These are phyloP conservation scores for Tenthredo notha DNA, from an alignment of 2,888 invertebrate species.

Conservation along the genomic window DNA sequence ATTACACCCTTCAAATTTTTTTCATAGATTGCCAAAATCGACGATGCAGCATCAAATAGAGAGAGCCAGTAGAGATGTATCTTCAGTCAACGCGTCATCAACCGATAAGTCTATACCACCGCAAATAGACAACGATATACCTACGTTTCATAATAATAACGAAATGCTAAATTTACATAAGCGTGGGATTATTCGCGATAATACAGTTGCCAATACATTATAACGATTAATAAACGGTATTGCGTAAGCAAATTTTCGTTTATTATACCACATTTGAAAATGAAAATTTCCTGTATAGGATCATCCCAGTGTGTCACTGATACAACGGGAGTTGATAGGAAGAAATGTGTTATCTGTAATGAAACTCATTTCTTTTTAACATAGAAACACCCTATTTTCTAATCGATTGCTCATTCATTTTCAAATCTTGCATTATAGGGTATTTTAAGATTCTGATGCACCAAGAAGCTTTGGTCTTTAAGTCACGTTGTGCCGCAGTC, in stretches of 20 bases:
- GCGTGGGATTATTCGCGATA: neutral
- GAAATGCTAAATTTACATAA: neutral
- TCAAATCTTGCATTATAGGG: neutral
- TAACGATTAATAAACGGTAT: neutral
- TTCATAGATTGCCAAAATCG: neutral
- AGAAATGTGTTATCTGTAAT: neutral
- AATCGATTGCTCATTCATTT: conserved; percentile 2
- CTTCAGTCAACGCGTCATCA: neutral
- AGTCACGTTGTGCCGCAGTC: conserved; percentile 43
- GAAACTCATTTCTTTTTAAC: neutral
- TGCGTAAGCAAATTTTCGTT: neutral
- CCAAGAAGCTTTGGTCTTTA: neutral
- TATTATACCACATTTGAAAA: neutral
- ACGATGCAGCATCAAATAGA: neutral
- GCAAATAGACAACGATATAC: neutral
- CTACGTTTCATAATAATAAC: conserved; percentile 5
- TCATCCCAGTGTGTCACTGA: neutral
- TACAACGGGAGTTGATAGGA: neutral
- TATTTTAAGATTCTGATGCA: conserved; percentile 38
- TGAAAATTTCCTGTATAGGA: neutral
- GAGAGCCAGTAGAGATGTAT: neutral
- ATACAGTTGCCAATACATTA: neutral
- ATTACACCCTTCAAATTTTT: neutral
- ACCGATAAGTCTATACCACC: neutral
- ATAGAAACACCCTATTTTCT: neutral